Evolutionary conservation across 64 coral and sea anemone genomes (phyloP).

Genomic region (Pocillopora damicornis): DNA sequence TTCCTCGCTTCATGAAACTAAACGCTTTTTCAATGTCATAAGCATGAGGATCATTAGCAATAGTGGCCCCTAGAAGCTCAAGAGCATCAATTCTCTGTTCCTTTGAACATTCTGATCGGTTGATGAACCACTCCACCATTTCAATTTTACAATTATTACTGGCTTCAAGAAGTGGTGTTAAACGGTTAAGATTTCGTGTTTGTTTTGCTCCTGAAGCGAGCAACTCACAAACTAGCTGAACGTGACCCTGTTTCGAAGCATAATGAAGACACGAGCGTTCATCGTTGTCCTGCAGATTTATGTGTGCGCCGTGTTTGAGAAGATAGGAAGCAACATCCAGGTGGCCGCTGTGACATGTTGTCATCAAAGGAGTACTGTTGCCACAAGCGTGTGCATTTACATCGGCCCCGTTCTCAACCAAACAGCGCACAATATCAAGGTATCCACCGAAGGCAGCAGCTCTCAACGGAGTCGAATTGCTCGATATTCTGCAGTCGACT

Average conservation of each 20-base stretch:
- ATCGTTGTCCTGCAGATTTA: not conserved
- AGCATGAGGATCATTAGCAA: too few relatives aligned
- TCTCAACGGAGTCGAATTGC: too few relatives aligned
- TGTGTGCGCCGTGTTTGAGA: slow-evolving; percentile 30
- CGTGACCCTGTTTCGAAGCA: not conserved
- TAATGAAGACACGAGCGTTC: not conserved
- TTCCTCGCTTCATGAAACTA: slow-evolving; percentile 2
- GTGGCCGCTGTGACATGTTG: not conserved
- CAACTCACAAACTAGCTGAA: too few relatives aligned
- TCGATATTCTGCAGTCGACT: too few relatives aligned
- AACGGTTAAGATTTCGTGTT: too few relatives aligned
- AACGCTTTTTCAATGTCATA: too few relatives aligned
- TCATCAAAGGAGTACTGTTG: slow-evolving; percentile 13
- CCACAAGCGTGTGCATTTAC: not conserved
- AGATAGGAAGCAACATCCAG: slow-evolving; percentile 42
- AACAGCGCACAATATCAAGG: not conserved
- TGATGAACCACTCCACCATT: slow-evolving; percentile 61
- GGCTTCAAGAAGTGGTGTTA: slow-evolving; percentile 18
- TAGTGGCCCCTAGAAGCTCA: slow-evolving; percentile 63
- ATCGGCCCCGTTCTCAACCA: slow-evolving; percentile 19
- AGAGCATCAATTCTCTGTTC: slow-evolving; percentile 43
- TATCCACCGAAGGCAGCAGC: slow-evolving; percentile 17
- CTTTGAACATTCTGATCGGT: slow-evolving; percentile 17
- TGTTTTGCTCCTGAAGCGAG: too few relatives aligned
- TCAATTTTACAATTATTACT: slow-evolving; percentile 63